phyloP scores from a whole-genome alignment of 2,888 invertebrate genomes.

The Scaptomyza flava region DNA sequence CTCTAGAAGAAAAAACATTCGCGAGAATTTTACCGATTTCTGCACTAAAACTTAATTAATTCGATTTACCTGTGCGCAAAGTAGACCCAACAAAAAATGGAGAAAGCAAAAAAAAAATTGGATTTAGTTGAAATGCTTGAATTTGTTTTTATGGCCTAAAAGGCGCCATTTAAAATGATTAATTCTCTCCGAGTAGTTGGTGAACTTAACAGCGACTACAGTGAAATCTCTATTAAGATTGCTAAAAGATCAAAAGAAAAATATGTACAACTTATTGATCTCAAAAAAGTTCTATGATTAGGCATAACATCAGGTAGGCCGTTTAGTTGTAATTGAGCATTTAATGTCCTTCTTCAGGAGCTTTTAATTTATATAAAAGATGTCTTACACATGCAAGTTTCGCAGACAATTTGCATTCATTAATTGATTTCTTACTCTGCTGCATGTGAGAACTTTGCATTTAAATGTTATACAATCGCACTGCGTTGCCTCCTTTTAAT shows the following conservation, averaged over 20 bases:
- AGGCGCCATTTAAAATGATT: constrained; percentile 36
- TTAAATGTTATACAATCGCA: constrained; percentile 41
- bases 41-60: constrained; percentile 65
- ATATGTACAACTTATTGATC: background rate
- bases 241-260: too few species aligned
- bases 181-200: constrained; percentile 14
- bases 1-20: constrained; percentile 30
- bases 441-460: constrained; percentile 38
- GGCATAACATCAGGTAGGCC: background rate
- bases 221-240: background rate
- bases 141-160: constrained; percentile 39
- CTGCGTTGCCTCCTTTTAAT: constrained; percentile 5
- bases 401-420: constrained; percentile 75
- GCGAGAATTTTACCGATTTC: constrained; percentile 44
- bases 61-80: constrained; percentile 51
- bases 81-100: background rate
- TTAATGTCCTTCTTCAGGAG: background rate
- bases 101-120: constrained; percentile 5
- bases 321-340: background rate
- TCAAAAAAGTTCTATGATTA: background rate
- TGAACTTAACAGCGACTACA: background rate
- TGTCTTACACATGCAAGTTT: constrained; percentile 53
- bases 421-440: constrained; percentile 66
- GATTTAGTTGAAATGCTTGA: constrained; percentile 16
- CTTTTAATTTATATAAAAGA: background rate